Percentiles rank a stretch among this genome's conserved stretches.
phyloP scores from a whole-genome alignment of 1,140 invertebrate genomes.

The Galleria mellonella region DNA sequence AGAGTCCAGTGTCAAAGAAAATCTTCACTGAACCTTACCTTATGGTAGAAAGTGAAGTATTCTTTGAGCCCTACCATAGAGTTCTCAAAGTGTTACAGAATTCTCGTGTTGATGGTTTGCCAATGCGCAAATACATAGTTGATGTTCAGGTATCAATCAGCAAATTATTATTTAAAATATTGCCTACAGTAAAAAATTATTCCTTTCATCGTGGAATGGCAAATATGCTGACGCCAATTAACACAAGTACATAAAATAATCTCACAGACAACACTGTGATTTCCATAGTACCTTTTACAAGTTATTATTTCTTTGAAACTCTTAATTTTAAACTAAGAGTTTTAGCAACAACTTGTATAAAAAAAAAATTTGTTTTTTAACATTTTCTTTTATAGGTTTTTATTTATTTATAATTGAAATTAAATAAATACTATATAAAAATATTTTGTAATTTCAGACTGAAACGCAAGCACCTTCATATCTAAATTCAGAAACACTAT shows the following conservation, averaged over 20 bases:
- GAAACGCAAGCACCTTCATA: slow-evolving; percentile 40
- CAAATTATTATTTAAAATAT: too few species aligned
- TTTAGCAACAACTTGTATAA: too few species aligned
- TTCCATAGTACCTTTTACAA: too few species aligned
- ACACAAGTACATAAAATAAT: too few species aligned
- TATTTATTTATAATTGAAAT: neutral
- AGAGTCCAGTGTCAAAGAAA: slow-evolving; percentile 37
- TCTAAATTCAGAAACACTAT: slow-evolving; percentile 37
- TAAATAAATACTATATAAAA: neutral
- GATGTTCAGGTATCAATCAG: slow-evolving; percentile 59
- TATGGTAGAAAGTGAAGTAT: slow-evolving; percentile 80
- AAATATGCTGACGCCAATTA: too few species aligned
- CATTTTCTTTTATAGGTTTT: too few species aligned
- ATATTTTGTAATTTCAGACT: slow-evolving; percentile 29
- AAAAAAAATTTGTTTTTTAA: too few species aligned
- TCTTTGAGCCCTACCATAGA: slow-evolving; percentile 82
- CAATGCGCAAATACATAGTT: slow-evolving; percentile 80
- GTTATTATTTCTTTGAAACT: too few species aligned
- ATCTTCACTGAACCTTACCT: slow-evolving; percentile 42
- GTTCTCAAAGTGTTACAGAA: slow-evolving; percentile 77
- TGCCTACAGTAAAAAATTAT: too few species aligned
- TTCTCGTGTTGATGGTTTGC: slow-evolving; percentile 69
- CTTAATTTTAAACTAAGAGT: too few species aligned
- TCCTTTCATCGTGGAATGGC: too few species aligned
- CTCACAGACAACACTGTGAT: too few species aligned